phyloP scores from a whole-genome alignment of 1,140 invertebrate genomes.

The Pomacea maculata region DNA sequence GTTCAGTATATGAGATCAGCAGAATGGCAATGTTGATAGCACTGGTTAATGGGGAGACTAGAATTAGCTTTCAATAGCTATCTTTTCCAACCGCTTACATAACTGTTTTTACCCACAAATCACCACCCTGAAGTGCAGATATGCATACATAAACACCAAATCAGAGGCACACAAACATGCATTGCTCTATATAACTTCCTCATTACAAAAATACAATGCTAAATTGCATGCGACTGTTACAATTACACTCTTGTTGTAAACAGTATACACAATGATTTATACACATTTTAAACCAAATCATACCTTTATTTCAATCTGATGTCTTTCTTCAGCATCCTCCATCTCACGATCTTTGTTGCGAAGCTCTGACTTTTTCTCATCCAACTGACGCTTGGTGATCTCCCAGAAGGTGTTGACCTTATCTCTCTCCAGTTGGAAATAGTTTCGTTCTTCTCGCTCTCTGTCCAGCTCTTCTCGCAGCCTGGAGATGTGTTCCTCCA shows the following conservation, averaged over 20 bases:
- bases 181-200: too few relatives aligned
- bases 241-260: background rate
- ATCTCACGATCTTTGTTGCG: slow-evolving; percentile 85
- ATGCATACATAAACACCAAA: too few relatives aligned
- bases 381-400: slow-evolving; percentile 83
- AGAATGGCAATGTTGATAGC: too few relatives aligned
- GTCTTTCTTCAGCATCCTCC: slow-evolving; percentile 85
- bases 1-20: background rate
- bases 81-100: too few relatives aligned
- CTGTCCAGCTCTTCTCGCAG: slow-evolving; percentile 92
- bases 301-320: slow-evolving; percentile 84
- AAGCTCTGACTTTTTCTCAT: slow-evolving; percentile 79
- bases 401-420: slow-evolving; percentile 96
- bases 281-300: background rate
- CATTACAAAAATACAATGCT: too few relatives aligned
- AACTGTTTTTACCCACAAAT: too few relatives aligned
- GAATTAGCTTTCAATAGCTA: too few relatives aligned
- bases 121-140: too few relatives aligned
- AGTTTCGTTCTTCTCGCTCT: slow-evolving; percentile 93
- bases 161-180: too few relatives aligned
- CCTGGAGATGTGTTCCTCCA: slow-evolving; percentile 86
- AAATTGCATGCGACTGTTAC: background rate
- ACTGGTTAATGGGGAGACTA: too few relatives aligned
- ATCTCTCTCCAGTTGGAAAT: slow-evolving; percentile 93
- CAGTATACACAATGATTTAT: background rate